Evolutionary conservation across 2,888 invertebrate genomes (phyloP).

Genomic region (Megastigmus dorsalis): DNA sequence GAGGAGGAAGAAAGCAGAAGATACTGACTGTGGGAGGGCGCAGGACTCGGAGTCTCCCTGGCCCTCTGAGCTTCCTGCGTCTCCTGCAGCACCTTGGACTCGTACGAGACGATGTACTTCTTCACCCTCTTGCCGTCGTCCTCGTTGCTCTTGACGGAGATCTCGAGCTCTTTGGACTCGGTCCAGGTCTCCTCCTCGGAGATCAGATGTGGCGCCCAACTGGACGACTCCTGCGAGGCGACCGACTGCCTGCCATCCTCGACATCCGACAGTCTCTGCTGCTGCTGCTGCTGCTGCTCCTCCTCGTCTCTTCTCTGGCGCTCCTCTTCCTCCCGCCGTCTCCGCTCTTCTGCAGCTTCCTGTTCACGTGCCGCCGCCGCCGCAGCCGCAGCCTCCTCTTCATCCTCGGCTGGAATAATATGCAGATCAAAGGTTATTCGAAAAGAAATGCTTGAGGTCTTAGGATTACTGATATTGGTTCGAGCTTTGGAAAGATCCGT

Average conservation of each 20-base stretch:
- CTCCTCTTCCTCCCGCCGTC: conserved; percentile 41
- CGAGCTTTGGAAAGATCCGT: no score
- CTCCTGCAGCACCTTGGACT: conserved; percentile 66
- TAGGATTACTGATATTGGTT: no score
- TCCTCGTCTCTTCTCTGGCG: conserved; percentile 17
- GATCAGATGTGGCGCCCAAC: conserved; percentile 37
- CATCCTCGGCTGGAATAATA: neutral
- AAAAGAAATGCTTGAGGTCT: no score
- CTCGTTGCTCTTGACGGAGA: conserved; percentile 66
- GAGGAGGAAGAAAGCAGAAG: no score
- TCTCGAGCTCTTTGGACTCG: conserved; percentile 66
- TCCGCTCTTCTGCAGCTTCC: no score
- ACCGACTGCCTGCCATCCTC: conserved; percentile 56
- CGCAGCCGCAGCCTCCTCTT: conserved; percentile 5
- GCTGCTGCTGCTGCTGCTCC: conserved; percentile 48
- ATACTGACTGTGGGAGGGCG: conserved; percentile 66
- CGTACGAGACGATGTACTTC: conserved; percentile 71
- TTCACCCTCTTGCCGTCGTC: conserved; percentile 69
- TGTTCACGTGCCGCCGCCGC: no score
- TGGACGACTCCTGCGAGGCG: conserved; percentile 44
- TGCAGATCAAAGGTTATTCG: no score
- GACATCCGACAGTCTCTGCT: conserved; percentile 51
- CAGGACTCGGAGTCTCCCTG: conserved; percentile 65
- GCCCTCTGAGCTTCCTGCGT: conserved; percentile 57
- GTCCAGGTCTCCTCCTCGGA: conserved; percentile 55